Conservation (phyloP, 1,140 invertebrate genomes). For the Aricia agestis region DNA sequence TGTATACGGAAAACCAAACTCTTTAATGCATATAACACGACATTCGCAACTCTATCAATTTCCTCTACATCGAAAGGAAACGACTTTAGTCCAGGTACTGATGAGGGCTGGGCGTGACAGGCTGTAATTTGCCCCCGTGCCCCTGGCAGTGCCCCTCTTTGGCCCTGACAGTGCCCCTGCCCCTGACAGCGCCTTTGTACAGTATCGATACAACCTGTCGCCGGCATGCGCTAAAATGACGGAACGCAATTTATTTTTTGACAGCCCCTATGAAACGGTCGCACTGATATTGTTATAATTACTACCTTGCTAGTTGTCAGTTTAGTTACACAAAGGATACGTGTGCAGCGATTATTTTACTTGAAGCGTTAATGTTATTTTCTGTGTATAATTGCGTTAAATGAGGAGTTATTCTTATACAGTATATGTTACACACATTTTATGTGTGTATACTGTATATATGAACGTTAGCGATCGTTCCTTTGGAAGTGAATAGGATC, state of each 20-base stretch:
- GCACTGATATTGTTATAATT: conserved; percentile 14
- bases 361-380: too few relatives aligned
- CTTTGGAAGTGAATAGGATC: too few relatives aligned
- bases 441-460: too few relatives aligned
- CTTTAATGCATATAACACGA: neutral
- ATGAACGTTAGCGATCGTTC: too few relatives aligned
- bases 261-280: conserved; percentile 34
- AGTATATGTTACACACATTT: too few relatives aligned
- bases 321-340: neutral
- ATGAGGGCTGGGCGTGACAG: conserved; percentile 52
- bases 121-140: conserved; percentile 49
- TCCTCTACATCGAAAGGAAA: conserved; percentile 27
- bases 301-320: neutral
- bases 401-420: too few relatives aligned
- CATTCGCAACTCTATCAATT: neutral
- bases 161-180: conserved; percentile 21
- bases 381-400: too few relatives aligned
- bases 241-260: conserved; percentile 60
- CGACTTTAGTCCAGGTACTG: conserved; percentile 55
- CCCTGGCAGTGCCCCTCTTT: conserved; percentile 29
- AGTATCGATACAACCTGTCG: conserved; percentile 48
- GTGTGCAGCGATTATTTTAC: too few relatives aligned
- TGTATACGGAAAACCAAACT: too few relatives aligned
- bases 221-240: conserved; percentile 43
- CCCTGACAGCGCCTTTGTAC: conserved; percentile 63